Evolutionary conservation across 1,140 invertebrate species (phyloP), one percentile per base, ranked within the genome.

Genomic region (Harpegnathos saltator): DNA sequence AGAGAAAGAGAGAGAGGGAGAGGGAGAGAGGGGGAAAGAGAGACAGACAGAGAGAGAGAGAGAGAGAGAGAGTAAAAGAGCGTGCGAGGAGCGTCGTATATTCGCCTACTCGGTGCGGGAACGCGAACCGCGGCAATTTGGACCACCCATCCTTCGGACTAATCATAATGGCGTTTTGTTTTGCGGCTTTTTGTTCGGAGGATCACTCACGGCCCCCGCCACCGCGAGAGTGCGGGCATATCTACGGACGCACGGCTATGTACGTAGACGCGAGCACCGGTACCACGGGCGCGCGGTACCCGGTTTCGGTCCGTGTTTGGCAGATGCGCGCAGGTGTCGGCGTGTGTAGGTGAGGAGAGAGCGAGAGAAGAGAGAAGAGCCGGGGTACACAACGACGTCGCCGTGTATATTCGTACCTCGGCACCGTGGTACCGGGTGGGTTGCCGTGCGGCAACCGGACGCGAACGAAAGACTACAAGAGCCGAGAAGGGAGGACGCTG

Each of bases 141-240:
- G 93, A 94, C 93, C 93, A 94, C 93, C 93, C 93, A 93, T 94
- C 84, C 86, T 74, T 72, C 84, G 83, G 78, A 89, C 92, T 93
- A 91, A 93, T 93, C 92, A 91, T 91, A 94, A 94, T 91, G 85
- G 92, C 90, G 90, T 93, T 93, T 93, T 92, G 89, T 93, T 93
- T 93, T 92, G 33, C 77, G 80, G 88, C 85, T 90, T 93, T 93
- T 93, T 92, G 85, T 84, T 86, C 65, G 80, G 69, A 68, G 85
- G 82, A 69, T 83, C 78, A 48, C 50, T 75, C 69, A 24, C 54
- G 75, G 50, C 77, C 80, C 50, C 63, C 84, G 78, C 66, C 58
- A 59, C 48, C 22, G 26, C 26, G 65, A 33, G 29, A 24, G n/a
- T 73, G 52, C 68, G 68, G 62, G 44, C 38, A 44, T 82, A 69